A percentile compares a stretch with the other conserved stretches of the same genome.
These are phyloP conservation scores for Pterostichus niger DNA, from an alignment of 2,888 invertebrate genomes.

Conservation along the genomic window DNA sequence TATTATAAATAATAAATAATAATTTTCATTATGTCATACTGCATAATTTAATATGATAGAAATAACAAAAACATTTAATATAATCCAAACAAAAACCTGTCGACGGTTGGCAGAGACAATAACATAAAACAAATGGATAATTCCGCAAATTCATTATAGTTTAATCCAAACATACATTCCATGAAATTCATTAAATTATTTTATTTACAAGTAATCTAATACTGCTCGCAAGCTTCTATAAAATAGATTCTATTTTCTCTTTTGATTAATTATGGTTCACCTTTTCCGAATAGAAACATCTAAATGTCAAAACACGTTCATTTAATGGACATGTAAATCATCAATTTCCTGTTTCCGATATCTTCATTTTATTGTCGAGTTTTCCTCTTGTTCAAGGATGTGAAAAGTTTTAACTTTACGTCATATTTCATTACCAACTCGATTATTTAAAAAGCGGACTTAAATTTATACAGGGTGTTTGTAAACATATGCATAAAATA, in stretches of 20 bases:
- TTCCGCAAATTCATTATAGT: not conserved
- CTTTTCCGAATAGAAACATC: constrained; percentile 7
- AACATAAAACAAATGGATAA: constrained; percentile 5
- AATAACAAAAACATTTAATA: constrained; percentile 6
- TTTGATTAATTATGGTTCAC: constrained; percentile 34
- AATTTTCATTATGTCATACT: not conserved
- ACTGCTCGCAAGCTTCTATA: not conserved
- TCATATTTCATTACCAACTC: too few relatives aligned
- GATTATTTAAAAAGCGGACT: too few relatives aligned
- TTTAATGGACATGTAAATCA: constrained; percentile 10
- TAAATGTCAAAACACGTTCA: constrained; percentile 44
- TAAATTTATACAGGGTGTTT: too few relatives aligned
- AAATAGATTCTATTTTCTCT: constrained; percentile 26
- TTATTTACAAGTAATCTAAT: not conserved
- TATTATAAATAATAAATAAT: not conserved
- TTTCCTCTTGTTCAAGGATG: too few relatives aligned
- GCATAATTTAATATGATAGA: not conserved
- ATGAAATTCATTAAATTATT: not conserved
- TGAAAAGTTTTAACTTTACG: too few relatives aligned
- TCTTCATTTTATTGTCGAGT: not conserved
- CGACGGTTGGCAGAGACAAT: constrained; percentile 15
- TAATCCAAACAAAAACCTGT: constrained; percentile 16
- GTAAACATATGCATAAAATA: too few relatives aligned
- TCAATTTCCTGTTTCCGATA: constrained; percentile 25
- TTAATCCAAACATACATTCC: not conserved